Conservation (phyloP, 2,888 invertebrate genomes). For the Melinaea marsaeus region DNA sequence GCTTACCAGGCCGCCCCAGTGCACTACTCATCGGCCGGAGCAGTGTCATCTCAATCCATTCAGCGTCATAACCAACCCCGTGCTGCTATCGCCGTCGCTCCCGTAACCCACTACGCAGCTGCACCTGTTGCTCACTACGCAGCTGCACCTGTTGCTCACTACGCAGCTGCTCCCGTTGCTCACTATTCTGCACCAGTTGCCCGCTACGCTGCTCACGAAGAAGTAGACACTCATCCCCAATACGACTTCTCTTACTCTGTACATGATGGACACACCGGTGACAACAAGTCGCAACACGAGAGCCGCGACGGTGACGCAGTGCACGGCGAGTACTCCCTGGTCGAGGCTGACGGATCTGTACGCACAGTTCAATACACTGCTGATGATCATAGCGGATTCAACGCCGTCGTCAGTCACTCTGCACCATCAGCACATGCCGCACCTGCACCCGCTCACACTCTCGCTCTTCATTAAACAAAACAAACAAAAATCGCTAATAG, state of each 20-base stretch:
- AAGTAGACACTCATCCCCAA: constrained; percentile 60
- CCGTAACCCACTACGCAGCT: constrained; percentile 37
- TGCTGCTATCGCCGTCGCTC: constrained; percentile 41
- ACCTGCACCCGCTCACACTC: constrained; percentile 2
- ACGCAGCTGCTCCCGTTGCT: constrained; percentile 34
- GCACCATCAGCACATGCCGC: constrained; percentile 4
- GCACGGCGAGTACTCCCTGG: constrained; percentile 67
- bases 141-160: constrained; percentile 34
- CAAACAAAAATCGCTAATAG: no score
- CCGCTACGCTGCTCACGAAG: constrained; percentile 47
- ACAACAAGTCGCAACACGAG: constrained; percentile 66
- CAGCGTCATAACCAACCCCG: constrained; percentile 55
- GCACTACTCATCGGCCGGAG: constrained; percentile 37
- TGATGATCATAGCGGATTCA: constrained; percentile 70
- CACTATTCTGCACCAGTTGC: constrained; percentile 40
- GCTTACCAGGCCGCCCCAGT: constrained; percentile 27
- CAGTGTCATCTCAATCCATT: constrained; percentile 56
- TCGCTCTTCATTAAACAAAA: constrained; percentile 6
- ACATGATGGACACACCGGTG: constrained; percentile 75
- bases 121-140: constrained; percentile 41
- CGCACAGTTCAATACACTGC: constrained; percentile 75
- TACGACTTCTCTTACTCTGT: constrained; percentile 76
- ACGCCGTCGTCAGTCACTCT: constrained; percentile 48
- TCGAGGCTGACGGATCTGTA: constrained; percentile 74
- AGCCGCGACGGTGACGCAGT: constrained; percentile 42